Conservation (phyloP, 1,140 invertebrate genomes). For the Ectropis grisescens region DNA sequence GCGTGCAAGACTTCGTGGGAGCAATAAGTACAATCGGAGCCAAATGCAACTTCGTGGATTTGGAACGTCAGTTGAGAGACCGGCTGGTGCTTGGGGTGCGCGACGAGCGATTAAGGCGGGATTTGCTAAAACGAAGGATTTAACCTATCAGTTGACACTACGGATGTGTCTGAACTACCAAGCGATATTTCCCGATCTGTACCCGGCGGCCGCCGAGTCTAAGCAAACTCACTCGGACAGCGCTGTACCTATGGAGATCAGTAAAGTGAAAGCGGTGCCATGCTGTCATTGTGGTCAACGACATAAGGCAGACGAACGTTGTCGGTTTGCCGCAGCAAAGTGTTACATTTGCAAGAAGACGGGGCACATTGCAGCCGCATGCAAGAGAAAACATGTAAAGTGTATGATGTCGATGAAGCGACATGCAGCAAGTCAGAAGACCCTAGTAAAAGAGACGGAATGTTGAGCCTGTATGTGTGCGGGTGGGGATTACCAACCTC, state of each 20-base stretch:
- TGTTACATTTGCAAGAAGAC: slow-evolving; percentile 15
- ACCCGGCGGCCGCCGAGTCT: slow-evolving; percentile 6
- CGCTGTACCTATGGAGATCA: slow-evolving; percentile 16
- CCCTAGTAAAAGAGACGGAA: not conserved
- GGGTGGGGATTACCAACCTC: slow-evolving; percentile 4
- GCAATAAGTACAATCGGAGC: slow-evolving; percentile 13
- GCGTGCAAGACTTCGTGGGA: slow-evolving; percentile 17
- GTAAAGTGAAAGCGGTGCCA: slow-evolving; percentile 9
- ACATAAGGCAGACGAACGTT: slow-evolving; percentile 11
- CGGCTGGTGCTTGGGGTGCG: slow-evolving; percentile 15
- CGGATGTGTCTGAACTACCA: slow-evolving; percentile 17
- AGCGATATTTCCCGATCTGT: slow-evolving; percentile 16
- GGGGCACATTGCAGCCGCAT: slow-evolving; percentile 15
- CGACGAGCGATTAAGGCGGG: slow-evolving; percentile 14
- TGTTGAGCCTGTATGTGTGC: slow-evolving; percentile 11
- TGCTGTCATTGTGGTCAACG: slow-evolving; percentile 13
- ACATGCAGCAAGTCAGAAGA: not conserved
- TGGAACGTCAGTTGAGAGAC: slow-evolving; percentile 11
- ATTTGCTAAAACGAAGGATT: slow-evolving; percentile 12
- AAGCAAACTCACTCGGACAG: slow-evolving; percentile 13
- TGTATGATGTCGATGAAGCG: slow-evolving; percentile 6
- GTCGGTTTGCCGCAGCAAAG: slow-evolving; percentile 12
- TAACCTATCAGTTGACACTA: slow-evolving; percentile 14
- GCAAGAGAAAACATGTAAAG: slow-evolving; percentile 8
- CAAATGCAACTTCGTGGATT: slow-evolving; percentile 15